Evolutionary conservation across 1,140 invertebrate genomes (phyloP).

Genomic region (Neodiprion lecontei): DNA sequence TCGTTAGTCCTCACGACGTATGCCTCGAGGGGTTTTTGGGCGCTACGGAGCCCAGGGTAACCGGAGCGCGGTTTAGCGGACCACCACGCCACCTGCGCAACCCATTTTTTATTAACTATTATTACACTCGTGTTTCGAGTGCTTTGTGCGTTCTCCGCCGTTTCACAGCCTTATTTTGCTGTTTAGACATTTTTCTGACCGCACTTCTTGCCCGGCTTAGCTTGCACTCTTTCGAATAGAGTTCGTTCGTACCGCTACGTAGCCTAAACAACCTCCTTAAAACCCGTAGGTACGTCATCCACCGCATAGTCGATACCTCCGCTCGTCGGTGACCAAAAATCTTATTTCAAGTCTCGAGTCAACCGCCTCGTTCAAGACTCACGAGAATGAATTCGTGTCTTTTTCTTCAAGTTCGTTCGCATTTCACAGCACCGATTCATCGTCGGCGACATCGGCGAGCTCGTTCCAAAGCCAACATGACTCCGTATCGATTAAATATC

Average conservation of each 20-base stretch:
- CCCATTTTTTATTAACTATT: conserved; percentile 59
- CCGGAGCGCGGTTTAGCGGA: conserved; percentile 38
- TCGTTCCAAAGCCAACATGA: conserved; percentile 22
- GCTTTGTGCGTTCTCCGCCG: conserved; percentile 17
- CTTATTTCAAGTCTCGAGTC: neutral
- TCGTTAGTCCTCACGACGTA: conserved; percentile 34
- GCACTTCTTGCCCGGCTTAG: conserved; percentile 39
- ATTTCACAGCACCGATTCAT: too few species aligned
- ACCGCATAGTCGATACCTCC: neutral
- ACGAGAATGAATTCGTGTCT: neutral
- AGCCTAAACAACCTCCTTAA: conserved; percentile 49
- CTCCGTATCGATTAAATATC: conserved; percentile 36
- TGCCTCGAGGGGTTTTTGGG: conserved; percentile 45
- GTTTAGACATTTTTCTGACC: conserved; percentile 59
- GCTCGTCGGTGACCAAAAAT: neutral
- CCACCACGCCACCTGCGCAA: conserved; percentile 47
- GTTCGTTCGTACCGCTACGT: conserved; percentile 53
- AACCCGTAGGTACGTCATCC: neutral
- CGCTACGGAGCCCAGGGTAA: conserved; percentile 30
- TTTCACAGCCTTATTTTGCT: conserved; percentile 16
- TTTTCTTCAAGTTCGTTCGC: too few species aligned
- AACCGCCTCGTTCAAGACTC: neutral
- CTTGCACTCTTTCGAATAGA: conserved; percentile 33
- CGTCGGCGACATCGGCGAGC: conserved; percentile 32
- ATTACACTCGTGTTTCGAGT: conserved; percentile 55